Conservation (phyloP, 2,888 invertebrate genomes). For the Drepanosiphum platanoidis region DNA sequence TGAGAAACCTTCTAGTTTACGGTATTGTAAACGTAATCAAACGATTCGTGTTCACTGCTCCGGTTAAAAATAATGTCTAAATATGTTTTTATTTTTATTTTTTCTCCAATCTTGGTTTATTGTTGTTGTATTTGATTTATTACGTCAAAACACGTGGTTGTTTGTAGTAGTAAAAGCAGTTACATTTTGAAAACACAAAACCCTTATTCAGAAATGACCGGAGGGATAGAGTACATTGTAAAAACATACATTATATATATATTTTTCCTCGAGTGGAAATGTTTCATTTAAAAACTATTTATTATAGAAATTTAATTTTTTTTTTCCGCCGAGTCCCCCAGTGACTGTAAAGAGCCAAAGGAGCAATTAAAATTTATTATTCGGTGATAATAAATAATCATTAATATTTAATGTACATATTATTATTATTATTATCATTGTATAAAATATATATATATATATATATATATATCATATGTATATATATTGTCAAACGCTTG, state of each 20-base stretch:
- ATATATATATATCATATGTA: too few species aligned
- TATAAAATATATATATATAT: too few species aligned
- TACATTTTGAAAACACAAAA: slow-evolving; percentile 26
- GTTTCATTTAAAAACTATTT: slow-evolving; percentile 18
- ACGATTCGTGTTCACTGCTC: too few species aligned
- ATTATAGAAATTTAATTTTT: background rate
- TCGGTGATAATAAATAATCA: background rate
- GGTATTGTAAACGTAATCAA: background rate
- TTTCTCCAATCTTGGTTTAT: slow-evolving; percentile 11
- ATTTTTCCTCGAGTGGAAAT: slow-evolving; percentile 13
- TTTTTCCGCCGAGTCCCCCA: too few species aligned
- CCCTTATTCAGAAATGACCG: slow-evolving; percentile 14
- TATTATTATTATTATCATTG: too few species aligned
- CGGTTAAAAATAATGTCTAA: background rate
- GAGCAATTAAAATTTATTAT: background rate
- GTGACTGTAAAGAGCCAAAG: background rate
- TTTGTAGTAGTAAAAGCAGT: slow-evolving; percentile 14
- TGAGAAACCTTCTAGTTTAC: background rate
- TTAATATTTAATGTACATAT: background rate
- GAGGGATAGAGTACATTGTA: slow-evolving; percentile 14
- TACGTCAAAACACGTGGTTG: background rate
- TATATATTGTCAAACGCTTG: too few species aligned
- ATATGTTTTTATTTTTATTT: background rate
- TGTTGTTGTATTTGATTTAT: slow-evolving; percentile 17
- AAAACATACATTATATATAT: slow-evolving; percentile 20